Evolutionary conservation across 2,797 vertebrate species (phyloP).

Genomic region (Myiotriccus ornatus): DNA sequence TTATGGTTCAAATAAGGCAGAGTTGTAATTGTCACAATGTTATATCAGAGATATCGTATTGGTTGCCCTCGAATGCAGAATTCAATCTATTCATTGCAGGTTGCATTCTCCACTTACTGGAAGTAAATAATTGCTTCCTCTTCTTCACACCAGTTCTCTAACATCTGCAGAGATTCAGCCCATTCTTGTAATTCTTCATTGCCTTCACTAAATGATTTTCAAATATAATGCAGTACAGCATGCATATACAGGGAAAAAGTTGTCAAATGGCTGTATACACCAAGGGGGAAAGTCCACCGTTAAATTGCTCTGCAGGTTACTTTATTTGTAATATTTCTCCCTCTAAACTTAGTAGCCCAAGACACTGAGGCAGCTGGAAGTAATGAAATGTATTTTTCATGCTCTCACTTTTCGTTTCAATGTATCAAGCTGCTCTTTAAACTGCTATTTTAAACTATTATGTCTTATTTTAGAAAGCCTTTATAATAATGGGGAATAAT

Average conservation of each 20-base stretch:
- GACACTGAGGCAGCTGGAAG: neutral
- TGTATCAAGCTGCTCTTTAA: constrained; percentile 14
- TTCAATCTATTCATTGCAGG: neutral
- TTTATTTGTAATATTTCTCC: constrained; percentile 19
- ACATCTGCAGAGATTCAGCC: neutral
- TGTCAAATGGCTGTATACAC: neutral
- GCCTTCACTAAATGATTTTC: neutral
- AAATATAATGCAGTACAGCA: neutral
- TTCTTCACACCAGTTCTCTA: neutral
- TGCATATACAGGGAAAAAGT: neutral
- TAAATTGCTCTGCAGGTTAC: neutral
- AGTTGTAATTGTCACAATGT: neutral
- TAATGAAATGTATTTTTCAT: constrained; percentile 52
- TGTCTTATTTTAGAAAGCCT: constrained; percentile 50
- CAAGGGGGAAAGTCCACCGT: neutral
- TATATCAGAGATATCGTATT: neutral
- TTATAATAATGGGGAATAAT: constrained; percentile 60
- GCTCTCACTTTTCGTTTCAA: constrained; percentile 41
- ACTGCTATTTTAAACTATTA: constrained; percentile 38
- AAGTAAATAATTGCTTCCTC: neutral
- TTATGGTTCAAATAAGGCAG: neutral
- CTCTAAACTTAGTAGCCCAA: neutral
- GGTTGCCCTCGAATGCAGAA: neutral
- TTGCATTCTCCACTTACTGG: neutral
- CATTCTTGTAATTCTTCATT: neutral